These are phyloP conservation scores for Exocentrus adspersus DNA, from an alignment of 2,888 invertebrate species.

Conservation along the genomic window DNA sequence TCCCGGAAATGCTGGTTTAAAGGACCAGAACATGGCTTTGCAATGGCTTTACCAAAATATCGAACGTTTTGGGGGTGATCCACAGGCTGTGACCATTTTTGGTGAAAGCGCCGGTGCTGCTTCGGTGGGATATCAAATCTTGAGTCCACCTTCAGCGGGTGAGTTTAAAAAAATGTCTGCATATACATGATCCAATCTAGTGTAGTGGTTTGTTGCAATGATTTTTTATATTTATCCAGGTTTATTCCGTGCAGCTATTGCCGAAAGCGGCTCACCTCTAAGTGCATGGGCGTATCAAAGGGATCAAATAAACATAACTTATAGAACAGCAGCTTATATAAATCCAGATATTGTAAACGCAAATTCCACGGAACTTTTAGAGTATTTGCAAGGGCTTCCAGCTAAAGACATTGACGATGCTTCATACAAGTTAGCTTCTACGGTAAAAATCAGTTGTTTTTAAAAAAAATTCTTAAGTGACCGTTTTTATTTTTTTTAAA, in stretches of 20 bases:
- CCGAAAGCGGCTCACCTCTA: conserved; percentile 57
- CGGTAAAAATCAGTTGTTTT: conserved; percentile 11
- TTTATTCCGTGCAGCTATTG: conserved; percentile 55
- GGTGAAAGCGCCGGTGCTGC: conserved; percentile 56
- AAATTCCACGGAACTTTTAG: conserved; percentile 39
- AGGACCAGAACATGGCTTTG: conserved; percentile 54
- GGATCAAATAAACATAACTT: conserved; percentile 49
- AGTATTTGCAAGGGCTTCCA: conserved; percentile 35
- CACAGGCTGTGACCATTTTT: conserved; percentile 52
- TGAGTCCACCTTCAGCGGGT: conserved; percentile 43
- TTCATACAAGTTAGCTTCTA: not conserved
- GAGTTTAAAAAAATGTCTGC: not conserved
- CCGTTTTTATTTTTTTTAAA: conserved; percentile 8
- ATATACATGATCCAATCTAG: not conserved
- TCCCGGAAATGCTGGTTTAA: conserved; percentile 55
- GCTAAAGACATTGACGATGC: not conserved
- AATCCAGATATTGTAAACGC: conserved; percentile 41
- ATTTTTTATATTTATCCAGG: conserved; percentile 33
- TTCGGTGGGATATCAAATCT: conserved; percentile 50
- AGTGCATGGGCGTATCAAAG: conserved; percentile 57
- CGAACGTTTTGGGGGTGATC: conserved; percentile 53
- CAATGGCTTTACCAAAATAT: conserved; percentile 53
- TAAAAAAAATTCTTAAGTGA: too few species aligned
- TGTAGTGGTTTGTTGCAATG: not conserved
- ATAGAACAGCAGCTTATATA: conserved; percentile 47